Evolutionary conservation across 2,888 invertebrate genomes (phyloP).

Genomic region (Epinotia ramella): DNA sequence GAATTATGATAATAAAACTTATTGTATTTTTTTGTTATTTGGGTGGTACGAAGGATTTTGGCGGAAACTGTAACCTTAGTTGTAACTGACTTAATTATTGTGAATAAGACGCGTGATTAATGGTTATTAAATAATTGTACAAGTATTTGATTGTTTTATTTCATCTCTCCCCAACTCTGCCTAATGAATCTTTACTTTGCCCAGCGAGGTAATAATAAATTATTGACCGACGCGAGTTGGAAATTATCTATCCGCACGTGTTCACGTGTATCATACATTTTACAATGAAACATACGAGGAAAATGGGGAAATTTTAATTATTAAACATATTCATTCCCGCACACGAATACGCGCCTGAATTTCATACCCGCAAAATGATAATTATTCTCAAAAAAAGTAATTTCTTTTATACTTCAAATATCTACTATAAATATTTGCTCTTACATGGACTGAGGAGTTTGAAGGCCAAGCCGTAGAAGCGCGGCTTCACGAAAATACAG

Average conservation of each 20-base stretch:
- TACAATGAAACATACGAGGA: too few relatives aligned
- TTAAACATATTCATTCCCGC: too few relatives aligned
- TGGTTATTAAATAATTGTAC: slow-evolving; percentile 34
- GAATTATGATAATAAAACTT: background rate
- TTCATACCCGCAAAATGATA: too few relatives aligned
- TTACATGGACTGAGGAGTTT: background rate
- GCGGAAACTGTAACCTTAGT: slow-evolving; percentile 35
- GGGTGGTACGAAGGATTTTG: slow-evolving; percentile 24
- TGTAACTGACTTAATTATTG: slow-evolving; percentile 45
- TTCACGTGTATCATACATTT: too few relatives aligned
- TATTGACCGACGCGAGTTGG: too few relatives aligned
- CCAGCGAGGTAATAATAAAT: background rate
- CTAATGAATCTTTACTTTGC: background rate
- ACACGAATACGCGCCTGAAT: too few relatives aligned
- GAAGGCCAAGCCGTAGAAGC: background rate
- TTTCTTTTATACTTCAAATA: too few relatives aligned
- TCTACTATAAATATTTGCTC: too few relatives aligned
- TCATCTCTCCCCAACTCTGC: background rate
- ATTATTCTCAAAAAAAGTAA: too few relatives aligned
- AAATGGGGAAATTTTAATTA: too few relatives aligned
- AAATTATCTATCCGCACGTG: too few relatives aligned
- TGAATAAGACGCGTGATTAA: slow-evolving; percentile 41
- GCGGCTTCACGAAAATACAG: background rate
- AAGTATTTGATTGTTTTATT: slow-evolving; percentile 27
- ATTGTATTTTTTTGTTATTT: background rate